Evolutionary conservation across 1,140 invertebrate genomes (phyloP).

Genomic region (Hylaeus volcanicus): DNA sequence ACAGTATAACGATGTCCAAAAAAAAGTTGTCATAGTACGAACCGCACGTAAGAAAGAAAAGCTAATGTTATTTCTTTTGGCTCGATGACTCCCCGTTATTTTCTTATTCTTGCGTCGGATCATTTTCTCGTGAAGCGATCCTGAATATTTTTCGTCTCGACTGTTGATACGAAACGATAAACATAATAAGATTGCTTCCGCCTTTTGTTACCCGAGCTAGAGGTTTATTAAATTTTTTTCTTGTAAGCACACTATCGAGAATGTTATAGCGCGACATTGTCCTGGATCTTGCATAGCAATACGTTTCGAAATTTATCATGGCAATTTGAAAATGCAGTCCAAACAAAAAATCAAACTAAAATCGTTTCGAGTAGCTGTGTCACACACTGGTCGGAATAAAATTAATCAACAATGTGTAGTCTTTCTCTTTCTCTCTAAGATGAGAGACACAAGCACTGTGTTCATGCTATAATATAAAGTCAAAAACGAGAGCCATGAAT

Average conservation of each 20-base stretch:
- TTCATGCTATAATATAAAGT: too few relatives aligned
- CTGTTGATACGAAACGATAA: conserved; percentile 41
- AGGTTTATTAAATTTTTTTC: conserved; percentile 38
- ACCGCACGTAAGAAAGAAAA: conserved; percentile 18
- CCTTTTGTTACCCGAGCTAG: conserved; percentile 12
- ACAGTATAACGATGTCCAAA: conserved; percentile 30
- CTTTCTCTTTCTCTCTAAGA: too few relatives aligned
- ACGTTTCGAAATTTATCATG: too few relatives aligned
- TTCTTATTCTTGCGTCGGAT: conserved; percentile 26
- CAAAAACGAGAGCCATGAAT: too few relatives aligned
- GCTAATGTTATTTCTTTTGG: conserved; percentile 43
- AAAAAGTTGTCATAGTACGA: conserved; percentile 27
- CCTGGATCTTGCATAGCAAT: not conserved
- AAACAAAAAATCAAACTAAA: not conserved
- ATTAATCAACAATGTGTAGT: too few relatives aligned
- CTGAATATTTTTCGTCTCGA: conserved; percentile 26
- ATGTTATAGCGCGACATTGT: not conserved
- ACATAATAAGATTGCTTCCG: conserved; percentile 40
- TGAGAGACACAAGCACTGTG: too few relatives aligned
- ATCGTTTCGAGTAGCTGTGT: too few relatives aligned
- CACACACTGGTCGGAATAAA: too few relatives aligned
- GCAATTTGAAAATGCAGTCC: not conserved
- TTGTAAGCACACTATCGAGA: conserved; percentile 2
- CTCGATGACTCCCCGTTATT: conserved; percentile 42
- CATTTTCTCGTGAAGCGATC: conserved; percentile 10